These are phyloP conservation scores for Nymphalis c-album DNA, from an alignment of 2,888 invertebrate species.

Conservation along the genomic window DNA sequence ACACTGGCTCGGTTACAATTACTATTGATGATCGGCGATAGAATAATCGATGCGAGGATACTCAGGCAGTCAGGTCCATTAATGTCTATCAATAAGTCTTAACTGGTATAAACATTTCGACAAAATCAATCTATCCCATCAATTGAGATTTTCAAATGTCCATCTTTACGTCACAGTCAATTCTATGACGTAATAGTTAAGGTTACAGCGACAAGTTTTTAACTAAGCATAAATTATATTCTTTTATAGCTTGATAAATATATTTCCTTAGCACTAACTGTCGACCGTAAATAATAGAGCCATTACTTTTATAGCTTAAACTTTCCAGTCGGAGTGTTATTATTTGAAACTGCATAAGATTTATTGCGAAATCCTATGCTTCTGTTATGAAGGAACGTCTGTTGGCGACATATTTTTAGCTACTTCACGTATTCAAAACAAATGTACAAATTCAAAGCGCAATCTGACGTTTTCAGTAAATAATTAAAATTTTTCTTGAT, in stretches of 20 bases:
- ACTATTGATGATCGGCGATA: too few species aligned
- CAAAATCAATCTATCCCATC: too few species aligned
- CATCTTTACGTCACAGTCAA: too few species aligned
- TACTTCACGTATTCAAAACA: background rate
- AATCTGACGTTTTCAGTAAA: too few species aligned
- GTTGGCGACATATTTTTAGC: background rate
- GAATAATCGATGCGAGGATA: too few species aligned
- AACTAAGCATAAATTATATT: background rate
- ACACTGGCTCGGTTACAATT: too few species aligned
- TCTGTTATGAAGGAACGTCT: background rate
- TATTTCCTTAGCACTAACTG: conserved; percentile 6
- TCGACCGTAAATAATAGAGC: conserved; percentile 10
- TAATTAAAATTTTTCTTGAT: too few species aligned
- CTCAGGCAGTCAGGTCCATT: too few species aligned
- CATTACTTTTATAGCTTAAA: conserved; percentile 12
- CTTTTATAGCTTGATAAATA: conserved; percentile 2
- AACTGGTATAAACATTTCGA: too few species aligned
- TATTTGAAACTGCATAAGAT: conserved; percentile 27
- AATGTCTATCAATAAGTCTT: too few species aligned
- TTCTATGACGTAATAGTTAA: too few species aligned
- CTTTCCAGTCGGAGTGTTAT: conserved; percentile 16
- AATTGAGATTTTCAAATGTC: too few species aligned
- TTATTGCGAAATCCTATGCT: conserved; percentile 14
- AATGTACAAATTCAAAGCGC: background rate
- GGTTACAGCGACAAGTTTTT: background rate